phyloP scores from a whole-genome alignment of 2,797 vertebrate species.

The Clarias pachynema region DNA sequence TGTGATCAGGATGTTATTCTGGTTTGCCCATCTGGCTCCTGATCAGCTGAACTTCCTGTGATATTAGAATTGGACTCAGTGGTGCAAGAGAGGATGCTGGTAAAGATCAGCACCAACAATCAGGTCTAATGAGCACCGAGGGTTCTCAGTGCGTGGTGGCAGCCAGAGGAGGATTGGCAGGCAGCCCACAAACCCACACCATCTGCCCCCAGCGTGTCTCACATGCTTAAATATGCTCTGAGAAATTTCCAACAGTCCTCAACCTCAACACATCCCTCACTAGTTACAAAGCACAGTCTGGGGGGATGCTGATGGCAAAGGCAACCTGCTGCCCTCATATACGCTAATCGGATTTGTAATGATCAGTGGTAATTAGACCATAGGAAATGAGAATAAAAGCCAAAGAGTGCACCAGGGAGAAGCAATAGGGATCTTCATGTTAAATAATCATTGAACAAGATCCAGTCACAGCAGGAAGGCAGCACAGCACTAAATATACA shows the following conservation, averaged over 20 bases:
- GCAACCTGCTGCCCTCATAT: conserved; percentile 22
- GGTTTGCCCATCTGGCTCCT: conserved; percentile 27
- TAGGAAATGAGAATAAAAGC: conserved; percentile 38
- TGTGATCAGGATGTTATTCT: conserved; percentile 30
- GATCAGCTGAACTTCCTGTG: conserved; percentile 36
- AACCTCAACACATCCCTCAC: conserved; percentile 33
- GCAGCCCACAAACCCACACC: conserved; percentile 33
- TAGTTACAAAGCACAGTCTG: conserved; percentile 31
- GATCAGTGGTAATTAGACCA: conserved; percentile 41
- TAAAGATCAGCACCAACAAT: conserved; percentile 33
- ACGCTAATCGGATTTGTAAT: conserved; percentile 39
- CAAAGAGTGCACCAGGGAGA: conserved; percentile 21
- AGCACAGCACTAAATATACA: not conserved
- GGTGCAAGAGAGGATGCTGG: conserved; percentile 13
- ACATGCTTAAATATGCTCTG: conserved; percentile 40
- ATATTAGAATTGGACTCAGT: conserved; percentile 27
- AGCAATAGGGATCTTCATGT: conserved; percentile 15
- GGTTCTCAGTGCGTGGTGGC: conserved; percentile 30
- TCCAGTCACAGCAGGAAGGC: not conserved
- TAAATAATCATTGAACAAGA: conserved; percentile 31
- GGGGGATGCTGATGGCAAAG: conserved; percentile 35
- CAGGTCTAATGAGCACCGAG: conserved; percentile 46
- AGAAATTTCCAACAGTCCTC: conserved; percentile 27
- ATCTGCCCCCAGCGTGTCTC: conserved; percentile 34
- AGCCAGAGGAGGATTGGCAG: conserved; percentile 45